Base-by-base conservation (phyloP, 2,888 invertebrate genomes). In the Cistogaster globosa region DNA sequence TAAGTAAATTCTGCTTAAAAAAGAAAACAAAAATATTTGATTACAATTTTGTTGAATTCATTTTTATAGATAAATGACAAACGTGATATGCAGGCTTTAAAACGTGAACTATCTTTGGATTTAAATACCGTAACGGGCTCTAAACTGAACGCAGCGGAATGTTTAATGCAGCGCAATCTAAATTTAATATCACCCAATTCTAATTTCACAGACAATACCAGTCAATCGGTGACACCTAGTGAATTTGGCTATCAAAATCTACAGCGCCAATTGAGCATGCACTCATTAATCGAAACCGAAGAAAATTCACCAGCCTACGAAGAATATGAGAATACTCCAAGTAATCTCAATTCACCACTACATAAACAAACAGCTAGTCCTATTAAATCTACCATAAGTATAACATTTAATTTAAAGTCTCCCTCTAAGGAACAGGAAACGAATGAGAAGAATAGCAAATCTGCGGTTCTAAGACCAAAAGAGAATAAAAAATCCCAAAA, bases 371-470 rank as follows among this genome's bases (percentile, higher is more conserved):
- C 87, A 38, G 86, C 93, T 88, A 95, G 94, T 88, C 95, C 95
- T 0, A 91, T 96, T 0, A 94, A 95, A 89, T 95, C 96, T 2
- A 96, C 96, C 0, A 96, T 96, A 32, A 96, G 95, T 91, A 96
- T 96, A 11, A 96, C 95, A 2, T 96, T 96, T 89, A 93, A 91
- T 83, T 78, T 90, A 42, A 93, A 95, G 89, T 95, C 95, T 5
- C 96, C 96, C 0, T 94, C 89, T 20, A 90, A 90, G 53, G 91
- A 90, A 55, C 58, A 8, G 4, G 58, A 83, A 38, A 22, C 58
- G 26, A 60, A 76, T 42, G 60, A 48, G n/a, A 65, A 94, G 94
- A 88, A 94, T 89, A 94, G 94, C 20, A 92, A 92, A 26, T 90
- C 69, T 20, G 82, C 86, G 16, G 78, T 81, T 68, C 18, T 87